Percentiles rank a stretch among this genome's conserved stretches.
phyloP scores from a whole-genome alignment of 2,888 invertebrate genomes.

The Branchellion lobata region DNA sequence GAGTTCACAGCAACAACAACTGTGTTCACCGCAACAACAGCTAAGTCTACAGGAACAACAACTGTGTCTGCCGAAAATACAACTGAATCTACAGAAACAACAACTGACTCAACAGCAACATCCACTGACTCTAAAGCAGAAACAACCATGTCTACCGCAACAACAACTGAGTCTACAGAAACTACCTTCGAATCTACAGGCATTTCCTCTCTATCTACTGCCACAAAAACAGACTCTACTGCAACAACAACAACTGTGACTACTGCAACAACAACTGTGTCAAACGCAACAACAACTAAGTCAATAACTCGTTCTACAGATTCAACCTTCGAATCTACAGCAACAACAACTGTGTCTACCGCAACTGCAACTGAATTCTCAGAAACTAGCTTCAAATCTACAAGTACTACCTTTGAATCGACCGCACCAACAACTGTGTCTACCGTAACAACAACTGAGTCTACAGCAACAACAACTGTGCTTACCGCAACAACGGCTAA shows the following conservation, averaged over 20 bases:
- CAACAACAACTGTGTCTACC: not conserved
- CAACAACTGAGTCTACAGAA: too few relatives aligned
- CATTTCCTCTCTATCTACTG: too few relatives aligned
- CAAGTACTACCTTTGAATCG: not conserved
- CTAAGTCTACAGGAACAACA: too few relatives aligned
- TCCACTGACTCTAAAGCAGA: too few relatives aligned
- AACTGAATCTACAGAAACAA: too few relatives aligned
- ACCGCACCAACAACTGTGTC: not conserved
- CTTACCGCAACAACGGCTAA: not conserved
- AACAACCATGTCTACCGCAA: too few relatives aligned
- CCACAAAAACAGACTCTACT: too few relatives aligned
- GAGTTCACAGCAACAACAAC: not conserved
- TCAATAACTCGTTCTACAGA: not conserved
- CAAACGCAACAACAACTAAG: not conserved
- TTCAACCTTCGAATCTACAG: not conserved
- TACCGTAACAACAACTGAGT: not conserved
- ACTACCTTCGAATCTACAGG: too few relatives aligned
- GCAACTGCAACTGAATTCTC: not conserved
- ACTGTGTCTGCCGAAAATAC: too few relatives aligned
- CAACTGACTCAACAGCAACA: too few relatives aligned
- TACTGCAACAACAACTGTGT: not conserved
- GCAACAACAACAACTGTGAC: too few relatives aligned
- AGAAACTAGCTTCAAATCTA: not conserved
- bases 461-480: slow-evolving; percentile 5
- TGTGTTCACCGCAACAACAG: not conserved